These are phyloP conservation scores for Somateria mollissima DNA, from an alignment of 2,797 vertebrate species.

Conservation along the genomic window DNA sequence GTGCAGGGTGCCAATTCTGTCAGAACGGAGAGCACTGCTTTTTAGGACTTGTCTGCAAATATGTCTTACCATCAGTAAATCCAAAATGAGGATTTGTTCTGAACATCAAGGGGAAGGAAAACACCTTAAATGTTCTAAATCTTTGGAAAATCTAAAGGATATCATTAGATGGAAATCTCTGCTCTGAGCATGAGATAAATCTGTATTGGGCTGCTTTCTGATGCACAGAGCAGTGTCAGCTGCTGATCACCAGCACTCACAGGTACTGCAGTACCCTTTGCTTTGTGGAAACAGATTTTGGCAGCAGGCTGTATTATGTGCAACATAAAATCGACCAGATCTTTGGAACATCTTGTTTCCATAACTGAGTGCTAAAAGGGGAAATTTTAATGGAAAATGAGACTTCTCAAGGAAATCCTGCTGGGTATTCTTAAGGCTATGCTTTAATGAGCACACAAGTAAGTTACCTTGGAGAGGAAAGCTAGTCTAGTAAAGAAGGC, in stretches of 20 bases:
- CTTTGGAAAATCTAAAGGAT: not conserved
- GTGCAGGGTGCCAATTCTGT: not conserved
- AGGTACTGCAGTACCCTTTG: not conserved
- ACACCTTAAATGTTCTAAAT: not conserved
- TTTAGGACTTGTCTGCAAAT: not conserved
- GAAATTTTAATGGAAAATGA: constrained; percentile 49
- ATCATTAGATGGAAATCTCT: not conserved
- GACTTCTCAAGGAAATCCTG: constrained; percentile 45
- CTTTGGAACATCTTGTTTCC: constrained; percentile 23
- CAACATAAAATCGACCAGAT: not conserved
- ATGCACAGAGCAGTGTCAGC: not conserved
- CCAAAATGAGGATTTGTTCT: not conserved
- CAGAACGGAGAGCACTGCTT: not conserved
- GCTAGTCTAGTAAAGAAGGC: constrained; percentile 23
- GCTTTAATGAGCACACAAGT: constrained; percentile 60
- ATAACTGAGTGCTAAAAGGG: constrained; percentile 21
- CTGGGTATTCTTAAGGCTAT: constrained; percentile 48
- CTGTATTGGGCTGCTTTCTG: not conserved
- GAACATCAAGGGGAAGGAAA: not conserved
- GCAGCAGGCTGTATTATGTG: not conserved
- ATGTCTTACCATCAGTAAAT: not conserved
- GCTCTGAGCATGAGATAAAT: not conserved
- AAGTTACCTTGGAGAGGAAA: constrained; percentile 56
- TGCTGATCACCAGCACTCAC: accelerated
- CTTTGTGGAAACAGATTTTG: not conserved